These are phyloP conservation scores for Hippoglossus stenolepis DNA, from an alignment of 2,113 vertebrate species.

Conservation along the genomic window DNA sequence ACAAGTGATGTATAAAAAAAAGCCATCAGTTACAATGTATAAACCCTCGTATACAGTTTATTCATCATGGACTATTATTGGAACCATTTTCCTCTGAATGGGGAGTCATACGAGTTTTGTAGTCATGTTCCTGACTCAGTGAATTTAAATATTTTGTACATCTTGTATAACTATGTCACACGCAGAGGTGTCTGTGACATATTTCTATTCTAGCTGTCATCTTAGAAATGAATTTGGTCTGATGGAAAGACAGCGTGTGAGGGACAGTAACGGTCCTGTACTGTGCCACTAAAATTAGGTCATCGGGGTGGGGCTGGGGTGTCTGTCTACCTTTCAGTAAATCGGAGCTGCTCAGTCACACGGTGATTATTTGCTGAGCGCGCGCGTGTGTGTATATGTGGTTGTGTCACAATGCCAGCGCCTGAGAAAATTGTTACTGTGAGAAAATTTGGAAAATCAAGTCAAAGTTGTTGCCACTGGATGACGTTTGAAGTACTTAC, in stretches of 20 bases:
- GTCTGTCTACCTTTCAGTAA: constrained; percentile 45
- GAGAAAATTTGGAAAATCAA: constrained; percentile 71
- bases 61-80: too few species aligned
- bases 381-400: constrained; percentile 28
- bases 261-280: constrained; percentile 21
- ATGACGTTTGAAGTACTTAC: constrained; percentile 64
- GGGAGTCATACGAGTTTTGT: too few species aligned
- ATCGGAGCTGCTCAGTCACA: constrained; percentile 34
- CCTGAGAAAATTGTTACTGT: constrained; percentile 69
- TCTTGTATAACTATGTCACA: too few species aligned
- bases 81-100: too few species aligned
- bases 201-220: constrained; percentile 12
- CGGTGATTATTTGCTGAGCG: constrained; percentile 41
- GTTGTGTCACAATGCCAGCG: constrained; percentile 43
- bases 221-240: constrained; percentile 20
- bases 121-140: background rate
- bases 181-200: too few species aligned
- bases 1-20: too few species aligned
- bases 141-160: too few species aligned
- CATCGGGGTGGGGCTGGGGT: background rate
- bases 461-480: constrained; percentile 48
- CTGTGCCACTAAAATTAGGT: constrained; percentile 32
- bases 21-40: too few species aligned
- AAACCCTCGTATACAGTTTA: too few species aligned
- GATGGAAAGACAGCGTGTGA: constrained; percentile 35